Evolutionary conservation across 2,888 invertebrate genomes (phyloP), one percentile per base, ranked within the genome.

Genomic region (Pimpla rufipes): DNA sequence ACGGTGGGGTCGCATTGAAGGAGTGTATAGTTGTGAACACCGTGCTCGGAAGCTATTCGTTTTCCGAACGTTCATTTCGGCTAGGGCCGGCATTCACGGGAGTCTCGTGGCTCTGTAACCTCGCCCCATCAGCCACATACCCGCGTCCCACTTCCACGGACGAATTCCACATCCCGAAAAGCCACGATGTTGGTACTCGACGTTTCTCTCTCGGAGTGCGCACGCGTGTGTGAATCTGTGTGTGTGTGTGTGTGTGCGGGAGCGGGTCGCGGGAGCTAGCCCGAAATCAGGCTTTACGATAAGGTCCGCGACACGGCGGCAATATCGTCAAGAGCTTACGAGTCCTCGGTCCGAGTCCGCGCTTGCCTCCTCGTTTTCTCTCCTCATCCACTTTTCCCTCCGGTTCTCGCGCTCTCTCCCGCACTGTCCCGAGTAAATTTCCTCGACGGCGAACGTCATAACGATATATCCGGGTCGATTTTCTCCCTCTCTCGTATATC

Each of bases 291-390:
- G 84, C 82, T 85, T 85, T 83, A 85, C 84, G 85, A 85, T 85
- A 85, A 85, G 82, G 79, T 82, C 40, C 76, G 75, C 80, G 82
- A 82, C 85, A 84, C 73, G 78, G 57, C 40, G 71, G 81, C 84
- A 85, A 85, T 85, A 85, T 85, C 85, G 84, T 84, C 85, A 82
- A 85, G 85, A 85, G 85, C 82, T 85, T 85, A 85, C 82, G 82
- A 74, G 71, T 68, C 64, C 57, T 35, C 40, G 75, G 70, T 79
- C 75, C 75, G 35, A 59, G 70, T 2, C 29, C n/a, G 2, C 79
- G 74, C 75, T 37, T 59, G 64, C 64, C 50, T 74, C 55, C 64
- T 52, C 55, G 18, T 37, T 59, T 16, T 45, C 50, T 47, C 29
- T 50, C 23, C 71, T 45, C 40, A 57, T n/a, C 55, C 40, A 40